These are phyloP conservation scores for Tetrax tetrax DNA, from an alignment of 2,113 vertebrate genomes.

Conservation along the genomic window DNA sequence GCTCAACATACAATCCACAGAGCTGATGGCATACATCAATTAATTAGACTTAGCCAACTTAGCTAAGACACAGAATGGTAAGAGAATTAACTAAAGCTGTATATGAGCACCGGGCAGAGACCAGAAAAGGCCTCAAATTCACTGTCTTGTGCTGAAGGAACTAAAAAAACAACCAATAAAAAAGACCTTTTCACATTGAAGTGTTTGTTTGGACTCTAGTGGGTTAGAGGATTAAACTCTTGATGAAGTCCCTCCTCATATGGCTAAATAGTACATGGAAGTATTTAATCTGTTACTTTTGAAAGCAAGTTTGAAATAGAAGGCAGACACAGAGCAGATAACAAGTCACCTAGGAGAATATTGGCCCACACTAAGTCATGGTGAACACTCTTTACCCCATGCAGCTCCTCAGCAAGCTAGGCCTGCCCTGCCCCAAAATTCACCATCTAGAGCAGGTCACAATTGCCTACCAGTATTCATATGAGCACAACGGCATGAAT, in stretches of 20 bases:
- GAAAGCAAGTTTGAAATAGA: neutral
- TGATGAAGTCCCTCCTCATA: neutral
- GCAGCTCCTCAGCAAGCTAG: neutral
- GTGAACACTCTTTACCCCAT: neutral
- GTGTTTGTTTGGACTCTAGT: neutral
- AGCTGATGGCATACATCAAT: neutral
- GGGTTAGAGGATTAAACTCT: neutral
- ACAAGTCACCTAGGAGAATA: neutral
- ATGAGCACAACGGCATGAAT: neutral
- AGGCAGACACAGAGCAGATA: neutral
- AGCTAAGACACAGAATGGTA: neutral
- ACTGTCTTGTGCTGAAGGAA: neutral
- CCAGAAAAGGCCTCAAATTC: neutral
- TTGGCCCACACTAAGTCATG: neutral
- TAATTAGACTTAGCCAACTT: neutral
- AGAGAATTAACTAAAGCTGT: neutral
- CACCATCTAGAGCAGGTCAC: neutral
- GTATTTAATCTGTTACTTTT: neutral
- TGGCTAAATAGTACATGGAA: neutral
- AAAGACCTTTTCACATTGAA: neutral
- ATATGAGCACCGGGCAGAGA: neutral
- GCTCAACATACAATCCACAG: neutral
- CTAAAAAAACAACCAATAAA: no score
- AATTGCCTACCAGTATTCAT: neutral
- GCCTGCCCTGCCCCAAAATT: neutral